Evolutionary conservation across 2,797 vertebrate species (phyloP).

Genomic region (Pangasius krempfi): DNA sequence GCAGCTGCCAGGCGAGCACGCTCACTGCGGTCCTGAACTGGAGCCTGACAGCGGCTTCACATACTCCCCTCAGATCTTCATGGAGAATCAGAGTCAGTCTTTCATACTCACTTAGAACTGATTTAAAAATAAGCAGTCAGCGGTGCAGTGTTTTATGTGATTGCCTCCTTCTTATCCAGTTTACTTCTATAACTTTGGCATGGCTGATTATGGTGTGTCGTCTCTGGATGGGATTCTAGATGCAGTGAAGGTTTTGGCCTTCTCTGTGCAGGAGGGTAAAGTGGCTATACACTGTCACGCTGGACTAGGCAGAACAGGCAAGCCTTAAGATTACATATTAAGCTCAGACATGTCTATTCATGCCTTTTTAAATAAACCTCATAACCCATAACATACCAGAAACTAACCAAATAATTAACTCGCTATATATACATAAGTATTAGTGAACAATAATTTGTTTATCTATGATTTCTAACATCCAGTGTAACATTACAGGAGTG

Average conservation of each 20-base stretch:
- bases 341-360: not conserved
- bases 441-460: not conserved
- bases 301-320: conserved; percentile 82
- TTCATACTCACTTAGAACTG: not conserved
- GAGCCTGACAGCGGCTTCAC: conserved; percentile 79
- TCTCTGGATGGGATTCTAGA: conserved; percentile 77
- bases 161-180: conserved; percentile 65
- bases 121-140: not conserved
- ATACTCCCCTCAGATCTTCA: conserved; percentile 81
- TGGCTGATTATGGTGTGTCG: conserved; percentile 80
- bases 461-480: not conserved
- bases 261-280: conserved; percentile 78
- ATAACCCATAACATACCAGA: not conserved
- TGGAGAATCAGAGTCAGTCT: conserved; percentile 81
- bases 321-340: conserved; percentile 27
- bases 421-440: too few species aligned
- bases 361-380: not conserved
- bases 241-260: conserved; percentile 81
- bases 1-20: conserved; percentile 82
- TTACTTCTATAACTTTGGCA: conserved; percentile 85
- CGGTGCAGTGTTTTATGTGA: not conserved
- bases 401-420: not conserved
- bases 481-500: conserved; percentile 69
- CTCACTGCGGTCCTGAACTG: conserved; percentile 77
- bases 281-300: conserved; percentile 85